Evolutionary conservation across 2,888 invertebrate species (phyloP).

Genomic region (Andrena minutula): DNA sequence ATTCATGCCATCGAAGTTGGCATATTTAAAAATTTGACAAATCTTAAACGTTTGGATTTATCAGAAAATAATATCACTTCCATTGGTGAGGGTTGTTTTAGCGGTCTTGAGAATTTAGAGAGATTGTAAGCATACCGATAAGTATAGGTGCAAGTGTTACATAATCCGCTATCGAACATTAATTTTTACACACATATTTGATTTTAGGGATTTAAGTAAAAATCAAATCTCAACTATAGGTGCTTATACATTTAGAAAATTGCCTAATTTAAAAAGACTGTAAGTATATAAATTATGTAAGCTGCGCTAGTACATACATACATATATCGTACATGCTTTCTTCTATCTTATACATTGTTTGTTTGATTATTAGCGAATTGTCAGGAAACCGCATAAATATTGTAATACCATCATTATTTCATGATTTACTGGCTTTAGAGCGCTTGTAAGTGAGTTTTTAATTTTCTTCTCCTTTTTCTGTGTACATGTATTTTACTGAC

Average conservation of each 20-base stretch:
- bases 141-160: background rate
- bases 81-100: constrained; percentile 90
- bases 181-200: constrained; percentile 21
- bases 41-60: constrained; percentile 87
- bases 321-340: constrained; percentile 44
- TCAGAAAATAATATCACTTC: constrained; percentile 90
- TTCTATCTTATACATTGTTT: constrained; percentile 63
- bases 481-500: constrained; percentile 6
- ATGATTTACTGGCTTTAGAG: constrained; percentile 82
- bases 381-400: constrained; percentile 81
- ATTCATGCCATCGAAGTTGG: constrained; percentile 85
- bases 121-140: constrained; percentile 86
- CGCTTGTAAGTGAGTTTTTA: constrained; percentile 81
- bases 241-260: constrained; percentile 91
- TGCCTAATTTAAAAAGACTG: constrained; percentile 90
- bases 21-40: constrained; percentile 81
- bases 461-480: constrained; percentile 48
- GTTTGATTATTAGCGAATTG: constrained; percentile 79
- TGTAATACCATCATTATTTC: constrained; percentile 80
- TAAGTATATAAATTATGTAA: constrained; percentile 75
- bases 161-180: constrained; percentile 25
- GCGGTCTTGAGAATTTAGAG: constrained; percentile 89
- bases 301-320: constrained; percentile 20
- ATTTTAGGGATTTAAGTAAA: constrained; percentile 91
- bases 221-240: constrained; percentile 92